Evolutionary conservation across 2,888 invertebrate species (phyloP).

Genomic region (Cephus sareptanus): DNA sequence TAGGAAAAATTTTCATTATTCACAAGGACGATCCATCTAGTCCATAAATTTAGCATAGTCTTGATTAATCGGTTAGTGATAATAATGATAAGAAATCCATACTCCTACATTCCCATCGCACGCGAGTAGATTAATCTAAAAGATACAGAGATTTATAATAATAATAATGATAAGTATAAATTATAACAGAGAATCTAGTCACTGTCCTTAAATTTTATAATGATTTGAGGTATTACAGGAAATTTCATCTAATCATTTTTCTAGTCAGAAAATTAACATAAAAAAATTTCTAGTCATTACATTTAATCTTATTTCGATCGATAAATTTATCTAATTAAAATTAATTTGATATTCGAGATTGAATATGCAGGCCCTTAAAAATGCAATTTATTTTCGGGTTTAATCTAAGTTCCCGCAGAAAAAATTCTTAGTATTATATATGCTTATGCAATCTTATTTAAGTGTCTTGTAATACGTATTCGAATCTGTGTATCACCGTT

Average conservation of each 20-base stretch:
- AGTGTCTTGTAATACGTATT: not conserved
- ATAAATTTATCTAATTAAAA: slow-evolving; percentile 16
- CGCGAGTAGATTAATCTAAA: not conserved
- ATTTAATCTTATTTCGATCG: slow-evolving; percentile 12
- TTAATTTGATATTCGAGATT: slow-evolving; percentile 12
- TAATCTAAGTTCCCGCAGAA: not conserved
- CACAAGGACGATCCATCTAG: not conserved
- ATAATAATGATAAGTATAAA: not conserved
- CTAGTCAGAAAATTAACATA: not conserved
- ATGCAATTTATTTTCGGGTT: slow-evolving; percentile 51
- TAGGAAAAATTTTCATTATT: slow-evolving; percentile 12
- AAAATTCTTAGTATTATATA: not conserved
- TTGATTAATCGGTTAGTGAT: slow-evolving; percentile 3
- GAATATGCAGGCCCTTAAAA: slow-evolving; percentile 57
- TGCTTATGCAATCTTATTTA: not conserved
- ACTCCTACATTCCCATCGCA: not conserved
- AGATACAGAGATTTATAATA: not conserved
- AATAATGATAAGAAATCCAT: slow-evolving; percentile 1
- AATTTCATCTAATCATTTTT: slow-evolving; percentile 4
- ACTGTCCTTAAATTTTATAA: not conserved
- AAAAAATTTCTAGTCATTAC: not conserved
- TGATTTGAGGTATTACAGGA: not conserved
- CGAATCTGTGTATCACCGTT: not conserved
- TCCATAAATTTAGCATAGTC: slow-evolving; percentile 3
- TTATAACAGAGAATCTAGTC: slow-evolving; percentile 7